Conservation (phyloP, 1,140 invertebrate genomes). For the Spodoptera litura region DNA sequence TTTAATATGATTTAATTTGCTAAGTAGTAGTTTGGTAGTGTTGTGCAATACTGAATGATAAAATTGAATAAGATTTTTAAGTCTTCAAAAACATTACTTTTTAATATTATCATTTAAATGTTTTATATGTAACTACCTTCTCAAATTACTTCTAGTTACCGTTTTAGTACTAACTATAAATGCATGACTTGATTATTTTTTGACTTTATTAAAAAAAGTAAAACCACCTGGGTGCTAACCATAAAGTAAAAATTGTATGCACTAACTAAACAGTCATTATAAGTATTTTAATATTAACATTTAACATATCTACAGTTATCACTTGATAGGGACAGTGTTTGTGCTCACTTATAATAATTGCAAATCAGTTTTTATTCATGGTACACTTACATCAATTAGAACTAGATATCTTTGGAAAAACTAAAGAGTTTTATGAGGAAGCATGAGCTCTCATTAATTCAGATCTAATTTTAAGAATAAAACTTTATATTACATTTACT, state of each 20-base stretch:
- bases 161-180: slow-evolving; percentile 3
- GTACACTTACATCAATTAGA: slow-evolving; percentile 5
- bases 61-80: background rate
- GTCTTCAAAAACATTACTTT: background rate
- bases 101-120: background rate
- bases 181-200: background rate
- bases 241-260: background rate
- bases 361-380: background rate
- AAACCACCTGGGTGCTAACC: background rate
- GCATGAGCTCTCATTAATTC: slow-evolving; percentile 4
- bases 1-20: background rate
- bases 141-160: background rate
- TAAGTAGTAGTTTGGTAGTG: background rate
- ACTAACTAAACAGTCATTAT: slow-evolving; percentile 13
- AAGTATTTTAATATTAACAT: background rate
- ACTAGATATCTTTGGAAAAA: slow-evolving; percentile 23
- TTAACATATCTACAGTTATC: slow-evolving; percentile 3
- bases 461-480: slow-evolving; percentile 10
- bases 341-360: slow-evolving; percentile 7
- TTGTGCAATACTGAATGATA: background rate
- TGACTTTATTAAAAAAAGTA: background rate
- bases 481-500: slow-evolving; percentile 5
- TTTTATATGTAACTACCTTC: background rate
- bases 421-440: background rate
- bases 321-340: slow-evolving; percentile 25